These are phyloP conservation scores for Ondatra zibethicus DNA, from an alignment of 2,113 vertebrate species.

Conservation along the genomic window DNA sequence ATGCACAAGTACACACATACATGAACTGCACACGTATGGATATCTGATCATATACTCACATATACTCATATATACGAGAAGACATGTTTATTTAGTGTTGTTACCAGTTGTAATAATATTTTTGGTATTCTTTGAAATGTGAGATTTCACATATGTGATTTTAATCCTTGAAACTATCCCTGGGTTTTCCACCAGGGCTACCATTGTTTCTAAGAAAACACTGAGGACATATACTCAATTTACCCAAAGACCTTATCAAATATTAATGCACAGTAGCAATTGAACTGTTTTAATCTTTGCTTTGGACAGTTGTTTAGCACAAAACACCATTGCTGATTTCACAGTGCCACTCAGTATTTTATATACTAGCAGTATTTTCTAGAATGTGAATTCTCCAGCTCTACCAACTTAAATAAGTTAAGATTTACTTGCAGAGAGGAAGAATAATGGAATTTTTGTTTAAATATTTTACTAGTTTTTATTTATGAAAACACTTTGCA, in stretches of 20 bases:
- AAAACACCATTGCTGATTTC: conserved; percentile 62
- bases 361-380: conserved; percentile 21
- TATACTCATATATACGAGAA: not conserved
- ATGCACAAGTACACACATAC: not conserved
- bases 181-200: not conserved
- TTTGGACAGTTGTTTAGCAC: conserved; percentile 68
- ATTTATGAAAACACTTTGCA: not conserved
- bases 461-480: not conserved
- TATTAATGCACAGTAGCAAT: conserved; percentile 65
- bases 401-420: conserved; percentile 35
- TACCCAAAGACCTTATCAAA: conserved; percentile 58
- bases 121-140: conserved; percentile 54
- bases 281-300: conserved; percentile 64
- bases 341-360: conserved; percentile 64
- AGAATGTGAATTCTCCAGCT: conserved; percentile 49
- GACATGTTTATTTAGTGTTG: not conserved
- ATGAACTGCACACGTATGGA: not conserved
- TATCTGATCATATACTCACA: not conserved
- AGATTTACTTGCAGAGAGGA: not conserved
- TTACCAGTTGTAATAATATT: conserved; percentile 24
- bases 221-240: conserved; percentile 42
- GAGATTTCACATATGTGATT: not conserved
- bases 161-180: not conserved
- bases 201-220: conserved; percentile 49
- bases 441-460: not conserved